phyloP scores from a whole-genome alignment of 2,113 vertebrate species.

The Erythrocercus mccallii region DNA sequence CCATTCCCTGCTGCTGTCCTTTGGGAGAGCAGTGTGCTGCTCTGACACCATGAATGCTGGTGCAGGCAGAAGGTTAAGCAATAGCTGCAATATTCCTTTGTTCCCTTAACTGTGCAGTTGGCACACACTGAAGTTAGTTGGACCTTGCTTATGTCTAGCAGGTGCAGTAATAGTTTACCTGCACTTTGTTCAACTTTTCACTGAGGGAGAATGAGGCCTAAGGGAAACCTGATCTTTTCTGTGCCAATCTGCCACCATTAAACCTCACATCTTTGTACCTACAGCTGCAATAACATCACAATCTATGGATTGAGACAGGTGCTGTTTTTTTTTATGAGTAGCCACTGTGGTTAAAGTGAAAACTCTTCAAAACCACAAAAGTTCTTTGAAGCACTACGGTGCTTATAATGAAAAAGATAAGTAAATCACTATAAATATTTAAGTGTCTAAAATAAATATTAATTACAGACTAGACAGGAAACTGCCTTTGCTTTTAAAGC shows the following conservation, averaged over 20 bases:
- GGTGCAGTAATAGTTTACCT: background rate
- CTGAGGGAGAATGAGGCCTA: background rate
- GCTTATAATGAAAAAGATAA: background rate
- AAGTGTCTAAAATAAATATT: constrained; percentile 18
- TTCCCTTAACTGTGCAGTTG: background rate
- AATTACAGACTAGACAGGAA: constrained; percentile 7
- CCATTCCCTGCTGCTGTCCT: background rate
- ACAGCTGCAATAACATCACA: background rate
- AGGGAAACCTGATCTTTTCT: background rate
- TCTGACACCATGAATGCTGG: background rate
- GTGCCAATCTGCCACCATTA: background rate
- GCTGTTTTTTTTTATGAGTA: background rate
- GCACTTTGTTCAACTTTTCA: background rate
- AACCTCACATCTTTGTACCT: background rate
- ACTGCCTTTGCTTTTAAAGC: constrained; percentile 4
- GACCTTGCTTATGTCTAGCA: background rate
- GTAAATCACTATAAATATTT: background rate
- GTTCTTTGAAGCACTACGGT: background rate
- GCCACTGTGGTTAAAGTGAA: background rate
- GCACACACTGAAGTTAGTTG: background rate
- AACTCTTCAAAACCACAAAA: background rate
- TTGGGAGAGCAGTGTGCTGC: background rate
- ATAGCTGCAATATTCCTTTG: background rate
- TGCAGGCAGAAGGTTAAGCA: background rate
- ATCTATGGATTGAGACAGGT: background rate